These are phyloP conservation scores for Caenorhabditis becei DNA, from an alignment of 2,888 invertebrate species.

Conservation along the genomic window DNA sequence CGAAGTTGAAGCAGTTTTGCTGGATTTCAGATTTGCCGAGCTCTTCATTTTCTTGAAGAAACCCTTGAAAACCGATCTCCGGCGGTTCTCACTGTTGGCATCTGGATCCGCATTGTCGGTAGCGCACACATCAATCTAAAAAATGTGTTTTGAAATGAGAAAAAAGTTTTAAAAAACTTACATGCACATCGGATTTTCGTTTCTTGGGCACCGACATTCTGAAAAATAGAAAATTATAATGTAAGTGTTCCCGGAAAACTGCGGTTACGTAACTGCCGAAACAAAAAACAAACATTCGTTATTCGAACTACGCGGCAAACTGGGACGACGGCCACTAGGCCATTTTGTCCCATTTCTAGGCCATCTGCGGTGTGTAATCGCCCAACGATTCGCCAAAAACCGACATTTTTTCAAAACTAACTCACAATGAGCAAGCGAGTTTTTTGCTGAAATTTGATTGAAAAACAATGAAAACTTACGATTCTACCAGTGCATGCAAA, in stretches of 20 bases:
- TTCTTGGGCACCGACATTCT: slow-evolving; percentile 59
- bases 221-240: slow-evolving; percentile 13
- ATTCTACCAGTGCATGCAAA: slow-evolving; percentile 37
- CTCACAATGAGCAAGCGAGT: slow-evolving; percentile 4
- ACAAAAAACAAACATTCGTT: neutral
- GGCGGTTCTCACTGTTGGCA: slow-evolving; percentile 22
- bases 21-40: slow-evolving; percentile 9
- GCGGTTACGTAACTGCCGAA: too few species aligned
- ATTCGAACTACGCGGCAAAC: slow-evolving; percentile 39
- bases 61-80: slow-evolving; percentile 37
- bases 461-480: slow-evolving; percentile 29
- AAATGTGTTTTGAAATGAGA: neutral
- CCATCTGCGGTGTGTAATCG: neutral
- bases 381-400: too few species aligned
- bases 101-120: slow-evolving; percentile 31
- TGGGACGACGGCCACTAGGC: slow-evolving; percentile 2
- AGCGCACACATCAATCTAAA: slow-evolving; percentile 48
- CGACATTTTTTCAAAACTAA: neutral
- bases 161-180: slow-evolving; percentile 43
- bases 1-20: slow-evolving; percentile 28
- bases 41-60: slow-evolving; percentile 49
- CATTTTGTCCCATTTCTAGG: slow-evolving; percentile 10
- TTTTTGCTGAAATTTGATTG: neutral
- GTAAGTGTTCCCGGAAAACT: too few species aligned
- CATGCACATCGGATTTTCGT: slow-evolving; percentile 56